phyloP scores from a whole-genome alignment of 2,797 vertebrate species.

The Anniella stebbinsi region DNA sequence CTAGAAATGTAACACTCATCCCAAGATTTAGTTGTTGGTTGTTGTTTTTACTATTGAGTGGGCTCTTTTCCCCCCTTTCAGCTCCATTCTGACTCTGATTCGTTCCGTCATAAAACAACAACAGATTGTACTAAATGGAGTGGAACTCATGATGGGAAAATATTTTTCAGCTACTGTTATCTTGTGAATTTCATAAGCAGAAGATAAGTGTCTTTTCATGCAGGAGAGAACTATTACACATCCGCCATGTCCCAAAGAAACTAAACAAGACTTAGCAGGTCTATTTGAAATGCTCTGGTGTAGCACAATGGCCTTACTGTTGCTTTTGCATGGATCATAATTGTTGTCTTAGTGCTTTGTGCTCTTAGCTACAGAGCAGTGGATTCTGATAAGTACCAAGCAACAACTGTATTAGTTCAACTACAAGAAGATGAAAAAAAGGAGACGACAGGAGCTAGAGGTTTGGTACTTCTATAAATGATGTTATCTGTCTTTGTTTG shows the following conservation, averaged over 20 bases:
- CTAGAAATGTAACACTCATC: background rate
- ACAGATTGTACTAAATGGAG: background rate
- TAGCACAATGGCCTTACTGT: slow-evolving; percentile 1
- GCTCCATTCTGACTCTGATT: background rate
- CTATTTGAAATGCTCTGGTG: slow-evolving; percentile 9
- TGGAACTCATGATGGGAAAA: background rate
- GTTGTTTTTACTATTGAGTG: background rate
- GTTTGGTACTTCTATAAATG: background rate
- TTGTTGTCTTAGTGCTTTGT: slow-evolving; percentile 23
- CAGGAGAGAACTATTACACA: background rate
- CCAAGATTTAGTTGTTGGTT: background rate
- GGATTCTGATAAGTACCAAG: background rate
- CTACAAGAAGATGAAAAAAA: slow-evolving; percentile 11
- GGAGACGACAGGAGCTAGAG: background rate
- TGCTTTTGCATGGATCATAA: slow-evolving; percentile 15
- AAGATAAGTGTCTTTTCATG: slow-evolving; percentile 6
- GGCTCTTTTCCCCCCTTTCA: background rate
- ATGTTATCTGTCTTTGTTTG: background rate
- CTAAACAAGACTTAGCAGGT: slow-evolving; percentile 16
- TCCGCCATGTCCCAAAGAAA: background rate
- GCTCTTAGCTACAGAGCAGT: background rate
- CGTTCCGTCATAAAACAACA: background rate
- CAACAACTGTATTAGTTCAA: background rate
- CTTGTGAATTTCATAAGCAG: slow-evolving; percentile 7
- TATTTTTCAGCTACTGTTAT: background rate